Percentiles rank a stretch among this genome's conserved stretches.
These are phyloP conservation scores for Hyla sarda DNA, from an alignment of 2,113 vertebrate genomes.

Conservation along the genomic window DNA sequence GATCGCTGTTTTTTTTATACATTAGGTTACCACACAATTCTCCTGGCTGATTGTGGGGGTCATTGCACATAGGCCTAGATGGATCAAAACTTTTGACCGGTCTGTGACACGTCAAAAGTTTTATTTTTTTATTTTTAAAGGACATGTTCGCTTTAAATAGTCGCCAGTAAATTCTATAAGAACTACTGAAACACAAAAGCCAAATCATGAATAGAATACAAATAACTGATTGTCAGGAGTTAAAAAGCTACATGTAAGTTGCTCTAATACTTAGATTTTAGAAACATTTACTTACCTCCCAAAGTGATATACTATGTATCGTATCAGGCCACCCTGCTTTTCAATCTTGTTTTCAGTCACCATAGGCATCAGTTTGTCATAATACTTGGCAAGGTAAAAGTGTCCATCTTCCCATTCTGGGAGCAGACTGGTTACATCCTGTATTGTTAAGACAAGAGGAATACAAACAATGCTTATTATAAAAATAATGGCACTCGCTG, in stretches of 20 bases:
- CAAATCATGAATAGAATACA: too few relatives aligned
- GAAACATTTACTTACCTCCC: constrained; percentile 80
- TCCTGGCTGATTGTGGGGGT: too few relatives aligned
- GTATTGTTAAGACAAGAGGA: neutral
- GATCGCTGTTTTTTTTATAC: too few relatives aligned
- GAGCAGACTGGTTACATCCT: constrained; percentile 91
- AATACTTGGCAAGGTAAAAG: constrained; percentile 97
- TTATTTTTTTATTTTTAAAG: too few relatives aligned
- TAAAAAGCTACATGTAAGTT: too few relatives aligned
- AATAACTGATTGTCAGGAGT: too few relatives aligned
- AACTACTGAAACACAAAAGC: too few relatives aligned
- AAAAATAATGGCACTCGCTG: neutral
- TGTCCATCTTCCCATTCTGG: constrained; percentile 99
- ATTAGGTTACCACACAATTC: too few relatives aligned
- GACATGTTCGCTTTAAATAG: neutral
- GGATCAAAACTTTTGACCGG: too few relatives aligned
- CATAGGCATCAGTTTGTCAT: constrained; percentile 98
- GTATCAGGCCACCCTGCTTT: constrained; percentile 95
- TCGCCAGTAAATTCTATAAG: neutral
- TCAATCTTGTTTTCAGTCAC: constrained; percentile 99
- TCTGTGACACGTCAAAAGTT: too few relatives aligned
- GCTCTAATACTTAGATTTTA: too few relatives aligned
- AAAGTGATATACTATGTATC: constrained; percentile 93
- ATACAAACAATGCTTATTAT: neutral
- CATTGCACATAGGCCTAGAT: too few relatives aligned